Evolutionary conservation across 1,140 invertebrate species (phyloP), one percentile per base, ranked within the genome.

Genomic region (Zaprionus inermis): DNA sequence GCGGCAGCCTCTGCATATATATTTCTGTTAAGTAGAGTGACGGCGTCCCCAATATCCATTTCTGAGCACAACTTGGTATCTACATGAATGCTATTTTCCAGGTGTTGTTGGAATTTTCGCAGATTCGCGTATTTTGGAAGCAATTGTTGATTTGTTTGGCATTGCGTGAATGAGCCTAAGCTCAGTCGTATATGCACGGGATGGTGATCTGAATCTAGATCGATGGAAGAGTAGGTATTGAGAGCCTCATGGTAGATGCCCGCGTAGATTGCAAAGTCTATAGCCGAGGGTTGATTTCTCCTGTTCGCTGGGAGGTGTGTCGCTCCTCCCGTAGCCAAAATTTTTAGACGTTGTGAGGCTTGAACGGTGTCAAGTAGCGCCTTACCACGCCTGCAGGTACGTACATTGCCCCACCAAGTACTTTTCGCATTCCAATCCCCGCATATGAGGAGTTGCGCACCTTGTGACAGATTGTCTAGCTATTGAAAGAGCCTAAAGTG

Each of bases 141-240:
- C 0, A 57, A 20, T 24, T 18, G 16, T 1, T 0, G 1, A 1
- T 38, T 54, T 51, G 18, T 28, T 4, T 28, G 24, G 24, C 24
- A 5, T 3, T 3, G 24, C 5, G 3, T 28, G 24, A 28, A 28
- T 3, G 24, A 4, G 24, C 3, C 24, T 5, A 28, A 0, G 3
- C 24, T 28, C 24, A 28, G 5, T 28, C 24, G 24, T 5, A 28
- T 28, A 28, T 28, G 24, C 5, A 28, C 5, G 24, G 60, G 58
- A 18, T 28, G 38, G 44, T 60, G 36, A 28, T 60, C 58, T 9
- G 38, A 60, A 11, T 44, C 58, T 1, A 60, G 58, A 14, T 60
- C 58, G 10, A 44, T 11, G 7, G 58, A 46, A 12, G 38, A 60
- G 38, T 28, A 60, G 11, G 28, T 44, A 9, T 36, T 10, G 3